Base-by-base conservation (phyloP, 2,113 vertebrate species). In the Pelusios castaneus region DNA sequence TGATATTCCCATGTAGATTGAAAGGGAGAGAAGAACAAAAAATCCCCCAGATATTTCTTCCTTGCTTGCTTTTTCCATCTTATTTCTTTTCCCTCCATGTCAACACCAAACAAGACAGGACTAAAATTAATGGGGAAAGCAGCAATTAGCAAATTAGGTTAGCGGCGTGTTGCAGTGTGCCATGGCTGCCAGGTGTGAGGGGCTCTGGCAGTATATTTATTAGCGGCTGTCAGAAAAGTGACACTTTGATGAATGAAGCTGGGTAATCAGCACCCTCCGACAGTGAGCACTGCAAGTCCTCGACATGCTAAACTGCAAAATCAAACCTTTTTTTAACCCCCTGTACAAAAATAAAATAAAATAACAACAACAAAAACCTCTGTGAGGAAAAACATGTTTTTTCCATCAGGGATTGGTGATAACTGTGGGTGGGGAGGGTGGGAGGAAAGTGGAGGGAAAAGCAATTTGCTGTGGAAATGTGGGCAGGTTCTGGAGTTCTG, bases 141-240 rank as follows among this genome's bases (percentile, higher is more conserved):
- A 97, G 99, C 99, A 99, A 99, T 99, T 99, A 99, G 99, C 99
- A 99, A 99, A 99, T 99, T 99, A 99, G 99, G 99, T 99, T 98
- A 98, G 98, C 98, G 96, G 98, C 97, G 94, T 99, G 99, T 98
- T 98, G 98, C 98, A 98, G 98, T 98, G 98, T 98, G 98, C 98
- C 98, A 98, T 96, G 97, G 97, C 98, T 99, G 99, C 99, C 99
- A 99, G 99, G 99, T 99, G 99, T 98, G 98, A 99, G 99, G 98
- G 99, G 98, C 98, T 98, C 98, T 99, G 99, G 99, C 99, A 99
- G 99, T 98, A 99, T 99, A 99, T 99, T 99, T 99, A 99, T 99
- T 99, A 99, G 99, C 98, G 98, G 99, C 99, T 99, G 99, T 99
- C 99, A 99, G 98, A 97, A 98, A 98, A 98, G 98, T 99, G 99